Conservation (phyloP, 2,113 vertebrate genomes). For the Cinclus mexicanus region DNA sequence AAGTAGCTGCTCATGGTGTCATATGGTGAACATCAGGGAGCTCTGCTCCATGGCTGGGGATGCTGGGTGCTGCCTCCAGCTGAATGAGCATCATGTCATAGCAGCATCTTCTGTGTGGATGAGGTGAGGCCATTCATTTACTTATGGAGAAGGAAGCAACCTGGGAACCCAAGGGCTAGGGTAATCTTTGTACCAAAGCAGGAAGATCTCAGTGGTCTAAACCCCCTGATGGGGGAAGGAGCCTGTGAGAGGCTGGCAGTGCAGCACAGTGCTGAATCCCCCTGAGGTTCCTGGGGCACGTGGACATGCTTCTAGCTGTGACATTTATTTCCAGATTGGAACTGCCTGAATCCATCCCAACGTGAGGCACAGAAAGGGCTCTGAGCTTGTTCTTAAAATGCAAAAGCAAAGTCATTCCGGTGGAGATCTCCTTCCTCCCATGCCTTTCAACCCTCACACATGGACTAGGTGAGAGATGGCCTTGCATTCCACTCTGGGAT, state of each 20-base stretch:
- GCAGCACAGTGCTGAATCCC: not conserved
- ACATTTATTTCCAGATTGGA: not conserved
- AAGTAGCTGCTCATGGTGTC: not conserved
- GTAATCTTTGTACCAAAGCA: not conserved
- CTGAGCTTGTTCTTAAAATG: not conserved
- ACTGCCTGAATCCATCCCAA: not conserved
- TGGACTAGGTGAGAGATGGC: not conserved
- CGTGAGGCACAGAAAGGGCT: accelerated
- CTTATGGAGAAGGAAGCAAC: accelerated
- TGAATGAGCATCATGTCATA: not conserved
- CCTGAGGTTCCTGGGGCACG: not conserved
- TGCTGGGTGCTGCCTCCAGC: not conserved
- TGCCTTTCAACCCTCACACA: not conserved
- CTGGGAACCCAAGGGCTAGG: not conserved
- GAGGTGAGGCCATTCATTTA: not conserved
- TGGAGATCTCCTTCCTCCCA: not conserved
- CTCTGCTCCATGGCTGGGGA: not conserved
- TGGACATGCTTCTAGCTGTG: not conserved
- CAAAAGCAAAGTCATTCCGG: not conserved
- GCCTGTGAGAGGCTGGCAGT: not conserved
- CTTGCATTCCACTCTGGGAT: not conserved
- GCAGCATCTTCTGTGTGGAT: not conserved
- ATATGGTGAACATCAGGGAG: accelerated
- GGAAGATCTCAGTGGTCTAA: not conserved
- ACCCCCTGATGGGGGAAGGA: accelerated